Conservation (phyloP, 1,140 invertebrate species). For the Temnothorax longispinosus region DNA sequence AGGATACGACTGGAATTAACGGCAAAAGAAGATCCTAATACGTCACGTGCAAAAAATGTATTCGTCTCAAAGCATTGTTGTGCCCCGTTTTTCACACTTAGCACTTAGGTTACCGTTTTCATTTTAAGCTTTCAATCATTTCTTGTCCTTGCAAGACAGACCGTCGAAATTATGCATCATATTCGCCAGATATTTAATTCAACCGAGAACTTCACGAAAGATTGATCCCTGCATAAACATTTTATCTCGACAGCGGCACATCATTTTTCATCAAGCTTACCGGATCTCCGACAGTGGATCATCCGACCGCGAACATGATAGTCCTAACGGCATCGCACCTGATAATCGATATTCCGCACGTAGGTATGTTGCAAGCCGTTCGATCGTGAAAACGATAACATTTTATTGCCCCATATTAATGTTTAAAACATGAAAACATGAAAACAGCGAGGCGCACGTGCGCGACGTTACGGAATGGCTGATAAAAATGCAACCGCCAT, state of each 20-base stretch:
- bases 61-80: neutral
- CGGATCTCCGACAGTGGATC: neutral
- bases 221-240: conserved; percentile 1
- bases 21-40: no score
- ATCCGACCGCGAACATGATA: conserved; percentile 43
- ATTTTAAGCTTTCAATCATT: neutral
- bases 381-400: conserved; percentile 41
- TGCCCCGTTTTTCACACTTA: neutral
- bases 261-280: conserved; percentile 25
- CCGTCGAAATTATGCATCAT: neutral
- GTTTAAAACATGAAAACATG: conserved; percentile 13
- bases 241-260: conserved; percentile 3
- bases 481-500: conserved; percentile 34
- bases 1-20: neutral
- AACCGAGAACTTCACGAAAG: neutral
- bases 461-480: neutral
- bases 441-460: neutral
- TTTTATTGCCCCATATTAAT: conserved; percentile 27
- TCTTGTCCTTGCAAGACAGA: neutral
- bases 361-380: neutral
- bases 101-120: neutral
- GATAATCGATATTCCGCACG: conserved; percentile 44
- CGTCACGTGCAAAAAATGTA: neutral
- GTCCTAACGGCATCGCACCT: conserved; percentile 4
- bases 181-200: conserved; percentile 18